phyloP scores from a whole-genome alignment of 2,888 invertebrate species.

The Cheilosia scutellata region DNA sequence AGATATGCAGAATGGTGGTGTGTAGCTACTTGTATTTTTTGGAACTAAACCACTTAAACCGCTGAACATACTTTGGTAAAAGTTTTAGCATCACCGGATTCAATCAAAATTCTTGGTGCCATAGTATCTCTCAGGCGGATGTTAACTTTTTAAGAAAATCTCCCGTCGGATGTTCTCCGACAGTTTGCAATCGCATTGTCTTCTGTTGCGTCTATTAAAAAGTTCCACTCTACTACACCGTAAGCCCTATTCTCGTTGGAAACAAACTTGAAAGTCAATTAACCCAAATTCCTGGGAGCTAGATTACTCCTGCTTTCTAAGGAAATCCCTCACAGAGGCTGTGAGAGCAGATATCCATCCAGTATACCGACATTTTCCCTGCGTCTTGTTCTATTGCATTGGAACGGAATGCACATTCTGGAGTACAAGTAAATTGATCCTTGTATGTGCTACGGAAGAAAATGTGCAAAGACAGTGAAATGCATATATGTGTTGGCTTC shows the following conservation, averaged over 20 bases:
- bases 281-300: slow-evolving; percentile 57
- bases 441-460: not conserved
- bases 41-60: slow-evolving; percentile 19
- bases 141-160: slow-evolving; percentile 20
- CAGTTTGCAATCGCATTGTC: slow-evolving; percentile 49
- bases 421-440: not conserved
- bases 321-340: slow-evolving; percentile 5
- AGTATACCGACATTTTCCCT: slow-evolving; percentile 8
- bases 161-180: not conserved
- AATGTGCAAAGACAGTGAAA: not conserved
- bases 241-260: slow-evolving; percentile 3
- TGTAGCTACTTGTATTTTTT: not conserved
- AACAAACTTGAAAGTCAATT: slow-evolving; percentile 69
- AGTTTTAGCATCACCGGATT: slow-evolving; percentile 58
- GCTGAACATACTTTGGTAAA: slow-evolving; percentile 44
- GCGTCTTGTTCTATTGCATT: slow-evolving; percentile 22
- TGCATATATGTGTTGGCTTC: not conserved
- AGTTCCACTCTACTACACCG: slow-evolving; percentile 31
- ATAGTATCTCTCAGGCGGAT: not conserved
- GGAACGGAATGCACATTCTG: slow-evolving; percentile 27
- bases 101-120: slow-evolving; percentile 63
- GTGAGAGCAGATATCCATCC: slow-evolving; percentile 2
- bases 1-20: not conserved
- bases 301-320: slow-evolving; percentile 30
- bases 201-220: slow-evolving; percentile 59